A percentile compares a stretch with the other conserved stretches of the same genome.
Conservation (phyloP, 2,113 vertebrate species). For the Vidua macroura region DNA sequence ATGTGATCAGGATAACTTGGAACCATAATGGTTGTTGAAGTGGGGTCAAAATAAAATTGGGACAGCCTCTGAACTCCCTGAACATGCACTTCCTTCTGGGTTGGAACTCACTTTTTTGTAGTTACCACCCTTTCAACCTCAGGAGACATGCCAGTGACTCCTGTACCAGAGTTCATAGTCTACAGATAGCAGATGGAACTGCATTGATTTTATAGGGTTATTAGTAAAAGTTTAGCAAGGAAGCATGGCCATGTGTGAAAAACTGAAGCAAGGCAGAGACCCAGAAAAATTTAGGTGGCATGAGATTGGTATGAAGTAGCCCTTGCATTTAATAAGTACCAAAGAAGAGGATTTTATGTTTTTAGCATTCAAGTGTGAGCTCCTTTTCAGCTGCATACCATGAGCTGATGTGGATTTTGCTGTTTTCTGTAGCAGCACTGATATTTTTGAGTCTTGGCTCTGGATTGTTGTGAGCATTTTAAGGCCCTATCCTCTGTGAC, state of each 20-base stretch:
- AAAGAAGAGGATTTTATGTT: neutral
- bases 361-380: neutral
- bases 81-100: neutral
- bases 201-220: neutral
- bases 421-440: neutral
- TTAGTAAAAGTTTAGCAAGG: neutral
- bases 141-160: neutral
- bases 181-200: neutral
- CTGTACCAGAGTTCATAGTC: neutral
- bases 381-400: neutral
- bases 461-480: neutral
- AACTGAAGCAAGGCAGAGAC: neutral
- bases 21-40: neutral
- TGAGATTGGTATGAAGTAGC: neutral
- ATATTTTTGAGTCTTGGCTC: neutral
- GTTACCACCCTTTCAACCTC: neutral
- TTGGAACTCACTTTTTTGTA: neutral
- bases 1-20: neutral
- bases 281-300: neutral
- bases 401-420: neutral
- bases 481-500: neutral
- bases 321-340: neutral
- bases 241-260: neutral
- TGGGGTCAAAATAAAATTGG: neutral
- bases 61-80: neutral